phyloP scores from a whole-genome alignment of 2,797 vertebrate genomes.

The Crenuchus spilurus region DNA sequence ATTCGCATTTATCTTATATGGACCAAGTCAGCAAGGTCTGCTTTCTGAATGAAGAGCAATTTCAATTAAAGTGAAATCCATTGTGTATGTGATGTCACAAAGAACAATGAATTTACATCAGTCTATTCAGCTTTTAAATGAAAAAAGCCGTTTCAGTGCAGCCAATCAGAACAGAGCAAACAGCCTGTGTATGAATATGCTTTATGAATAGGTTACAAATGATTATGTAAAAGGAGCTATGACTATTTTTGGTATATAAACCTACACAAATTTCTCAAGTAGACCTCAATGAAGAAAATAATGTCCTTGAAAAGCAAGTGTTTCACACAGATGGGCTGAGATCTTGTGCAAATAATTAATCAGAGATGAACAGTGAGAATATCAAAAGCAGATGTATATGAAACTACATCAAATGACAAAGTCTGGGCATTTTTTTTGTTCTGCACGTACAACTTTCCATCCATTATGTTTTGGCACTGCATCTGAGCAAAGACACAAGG shows the following conservation, averaged over 20 bases:
- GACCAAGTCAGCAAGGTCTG: no score
- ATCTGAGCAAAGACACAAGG: slow-evolving; percentile 40
- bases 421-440: slow-evolving; percentile 28
- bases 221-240: neutral
- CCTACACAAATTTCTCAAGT: neutral
- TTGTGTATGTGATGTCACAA: no score
- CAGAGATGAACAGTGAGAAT: slow-evolving; percentile 38
- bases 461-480: slow-evolving; percentile 46
- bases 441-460: slow-evolving; percentile 35
- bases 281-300: neutral
- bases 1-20: no score
- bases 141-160: neutral
- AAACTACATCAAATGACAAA: slow-evolving; percentile 42
- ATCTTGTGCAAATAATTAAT: slow-evolving; percentile 46
- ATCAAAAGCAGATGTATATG: slow-evolving; percentile 53
- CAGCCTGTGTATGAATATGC: no score
- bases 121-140: no score
- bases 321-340: slow-evolving; percentile 33
- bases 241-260: neutral
- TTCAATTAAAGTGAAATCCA: no score
- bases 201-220: neutral
- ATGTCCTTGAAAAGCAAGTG: neutral
- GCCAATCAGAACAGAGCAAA: neutral
- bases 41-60: no score
- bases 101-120: no score